Percentiles rank a stretch among this genome's conserved stretches.
Evolutionary conservation across 2,113 vertebrate species (phyloP).

Genomic region (Neotoma lepida): DNA sequence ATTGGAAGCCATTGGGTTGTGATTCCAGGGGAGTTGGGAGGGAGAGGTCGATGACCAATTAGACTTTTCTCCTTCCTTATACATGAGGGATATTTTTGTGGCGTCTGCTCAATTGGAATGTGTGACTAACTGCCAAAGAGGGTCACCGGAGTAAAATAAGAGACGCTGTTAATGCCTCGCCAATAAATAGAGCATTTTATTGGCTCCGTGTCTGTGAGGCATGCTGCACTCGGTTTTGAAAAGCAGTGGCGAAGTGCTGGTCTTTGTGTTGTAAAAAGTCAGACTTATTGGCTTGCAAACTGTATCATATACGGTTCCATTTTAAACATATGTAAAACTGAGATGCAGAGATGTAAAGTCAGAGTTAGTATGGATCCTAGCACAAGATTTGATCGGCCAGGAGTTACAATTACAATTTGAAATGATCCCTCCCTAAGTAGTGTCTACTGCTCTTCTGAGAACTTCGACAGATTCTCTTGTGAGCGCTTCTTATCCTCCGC

Average conservation of each 20-base stretch:
- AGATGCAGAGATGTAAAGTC: neutral
- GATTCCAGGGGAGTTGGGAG: constrained; percentile 10
- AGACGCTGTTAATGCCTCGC: constrained; percentile 64
- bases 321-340: constrained; percentile 1
- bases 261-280: constrained; percentile 36
- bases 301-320: neutral
- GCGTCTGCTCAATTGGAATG: constrained; percentile 64
- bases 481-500: neutral
- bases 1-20: constrained; percentile 12
- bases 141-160: constrained; percentile 72
- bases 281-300: constrained; percentile 30
- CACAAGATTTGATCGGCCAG: neutral
- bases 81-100: constrained; percentile 68
- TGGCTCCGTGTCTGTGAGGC: constrained; percentile 64
- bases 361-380: constrained; percentile 10
- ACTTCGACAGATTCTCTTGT: neutral
- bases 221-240: neutral
- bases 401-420: constrained; percentile 34
- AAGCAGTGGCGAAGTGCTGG: constrained; percentile 48
- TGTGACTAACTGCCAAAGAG: constrained; percentile 73
- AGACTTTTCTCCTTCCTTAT: constrained; percentile 52
- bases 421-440: neutral
- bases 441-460: neutral
- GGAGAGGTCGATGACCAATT: constrained; percentile 65
- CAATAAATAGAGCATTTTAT: constrained; percentile 77